Base-by-base conservation (phyloP, 2,113 vertebrate species). In the Prietella phreatophila region DNA sequence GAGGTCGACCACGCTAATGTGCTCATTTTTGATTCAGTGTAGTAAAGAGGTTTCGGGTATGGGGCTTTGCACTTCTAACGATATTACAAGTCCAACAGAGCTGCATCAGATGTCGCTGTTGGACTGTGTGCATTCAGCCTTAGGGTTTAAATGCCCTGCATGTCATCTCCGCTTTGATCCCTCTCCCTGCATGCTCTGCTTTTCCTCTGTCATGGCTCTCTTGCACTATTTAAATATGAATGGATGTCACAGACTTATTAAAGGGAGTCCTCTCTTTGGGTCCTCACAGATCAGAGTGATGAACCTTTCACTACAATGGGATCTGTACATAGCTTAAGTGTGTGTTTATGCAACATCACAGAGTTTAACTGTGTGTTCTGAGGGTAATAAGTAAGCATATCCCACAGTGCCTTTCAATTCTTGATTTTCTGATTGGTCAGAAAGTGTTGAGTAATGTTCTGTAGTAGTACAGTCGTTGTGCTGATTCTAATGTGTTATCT, bases 141-240 rank as follows among this genome's bases (percentile, higher is more conserved):
- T 96, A 94, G 94, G 93, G 94, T 96, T 95, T 96, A 96, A 96
- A 95, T 95, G 92, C 92, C 94, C 91, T 96, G 96, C 96, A 97
- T 96, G 96, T 82, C 86, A 90, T 90, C 83, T 88, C 86, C 47
- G 63, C 85, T 80, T 61, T 39, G 56, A 25, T 42, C 89, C 93
- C 90, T 94, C 84, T 87, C 81, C 90, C 90, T 93, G 93, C 95
- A 93, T 95, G 95, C 93, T 91, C 92, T 81, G 76, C 82, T 85
- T 92, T 92, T 91, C 91, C 89, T 89, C 93, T 94, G 89, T 90
- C 71, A 95, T 95, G 93, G 91, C 94, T 92, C 91, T 85, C 85
- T 93, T 88, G 93, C 93, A 93, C 90, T 95, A 93, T 93, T 94
- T 91, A 93, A 88, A 91, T 92, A 85, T 91, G 92, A 91, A 93